Base-by-base conservation (phyloP, 2,888 invertebrate genomes). In the Pharmacophagus antenor region DNA sequence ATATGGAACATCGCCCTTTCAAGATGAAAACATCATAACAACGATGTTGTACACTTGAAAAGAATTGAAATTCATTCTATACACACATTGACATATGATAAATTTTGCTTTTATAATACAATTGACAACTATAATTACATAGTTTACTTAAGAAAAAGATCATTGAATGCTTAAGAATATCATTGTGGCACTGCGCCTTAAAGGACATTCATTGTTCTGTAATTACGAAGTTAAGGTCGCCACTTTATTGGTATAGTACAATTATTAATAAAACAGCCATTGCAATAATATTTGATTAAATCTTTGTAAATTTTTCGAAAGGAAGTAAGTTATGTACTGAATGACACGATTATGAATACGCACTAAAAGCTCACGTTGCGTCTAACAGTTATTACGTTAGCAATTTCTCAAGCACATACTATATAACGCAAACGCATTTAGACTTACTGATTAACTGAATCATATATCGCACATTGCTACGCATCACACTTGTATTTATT, bases 281-380 rank as follows among this genome's bases (percentile, higher is more conserved):
- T 10, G 27, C 31, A 41, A 44, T 47, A 37, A 4, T 15, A 37
- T 20, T 51, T 47, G 10, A 17, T 21, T 17, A 18, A 20, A 37
- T 15, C 2, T 6, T n/a, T 25, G 49, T 44, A 59, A 51, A 22
- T 46, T 44, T 27, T 54, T 20, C 55, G 47, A 18, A 48, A 20
- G 47, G 41, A 41, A 51, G 37, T 51, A 51, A 49, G 25, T 17
- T 58, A 54, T 54, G 17, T 17, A 48, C 21, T 53, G 62, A 66
- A 66, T 69, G 65, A 67, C 68, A 69, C 53, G 64, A 66, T 50
- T 61, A 62, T 25, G 49, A 56, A 56, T 58, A 70, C 65, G 62
- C 67, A 56, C 56, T 70, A 66, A 78, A 79, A 74, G 70, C 82
- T 88, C 87, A 88, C 86, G 84, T 85, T 88, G 86, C 74, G 70